Conservation (phyloP, 2,797 vertebrate genomes). For the Parambassis ranga region DNA sequence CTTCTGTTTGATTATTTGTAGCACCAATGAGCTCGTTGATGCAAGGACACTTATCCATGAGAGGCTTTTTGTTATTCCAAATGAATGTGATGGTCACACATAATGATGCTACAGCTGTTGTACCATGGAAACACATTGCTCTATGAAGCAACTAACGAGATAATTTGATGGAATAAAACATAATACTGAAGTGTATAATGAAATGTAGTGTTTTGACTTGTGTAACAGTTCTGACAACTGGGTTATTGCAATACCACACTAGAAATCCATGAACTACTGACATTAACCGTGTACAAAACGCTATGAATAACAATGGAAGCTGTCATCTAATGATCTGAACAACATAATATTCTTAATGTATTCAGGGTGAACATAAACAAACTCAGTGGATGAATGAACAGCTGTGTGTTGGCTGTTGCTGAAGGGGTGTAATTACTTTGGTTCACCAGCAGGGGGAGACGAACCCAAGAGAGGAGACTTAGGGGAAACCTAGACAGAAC, state of each 20-base stretch:
- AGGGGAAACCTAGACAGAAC: constrained; percentile 74
- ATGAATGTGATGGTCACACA: constrained; percentile 39
- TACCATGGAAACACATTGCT: constrained; percentile 32
- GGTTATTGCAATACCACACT: constrained; percentile 13
- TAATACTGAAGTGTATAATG: constrained; percentile 11
- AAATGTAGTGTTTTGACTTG: constrained; percentile 29
- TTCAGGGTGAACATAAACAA: constrained; percentile 31
- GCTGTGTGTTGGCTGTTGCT: constrained; percentile 28
- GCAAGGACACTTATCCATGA: constrained; percentile 74
- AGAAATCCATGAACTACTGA: background rate
- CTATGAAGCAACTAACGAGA: constrained; percentile 16
- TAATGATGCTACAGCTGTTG: constrained; percentile 27
- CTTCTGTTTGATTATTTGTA: constrained; percentile 40
- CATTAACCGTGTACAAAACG: constrained; percentile 19
- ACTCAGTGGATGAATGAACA: constrained; percentile 13
- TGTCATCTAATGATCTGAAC: constrained; percentile 36
- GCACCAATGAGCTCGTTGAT: constrained; percentile 63
- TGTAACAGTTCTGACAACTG: constrained; percentile 31
- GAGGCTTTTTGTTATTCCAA: constrained; percentile 60
- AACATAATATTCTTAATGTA: constrained; percentile 35
- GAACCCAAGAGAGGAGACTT: constrained; percentile 81
- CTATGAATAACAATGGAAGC: constrained; percentile 33
- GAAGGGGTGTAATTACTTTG: constrained; percentile 55
- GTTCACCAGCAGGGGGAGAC: constrained; percentile 72
- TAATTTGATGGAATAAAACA: constrained; percentile 13